Percentiles rank a stretch among this genome's conserved stretches.
Conservation (phyloP, 2,113 vertebrate species). For the Apteryx mantelli region DNA sequence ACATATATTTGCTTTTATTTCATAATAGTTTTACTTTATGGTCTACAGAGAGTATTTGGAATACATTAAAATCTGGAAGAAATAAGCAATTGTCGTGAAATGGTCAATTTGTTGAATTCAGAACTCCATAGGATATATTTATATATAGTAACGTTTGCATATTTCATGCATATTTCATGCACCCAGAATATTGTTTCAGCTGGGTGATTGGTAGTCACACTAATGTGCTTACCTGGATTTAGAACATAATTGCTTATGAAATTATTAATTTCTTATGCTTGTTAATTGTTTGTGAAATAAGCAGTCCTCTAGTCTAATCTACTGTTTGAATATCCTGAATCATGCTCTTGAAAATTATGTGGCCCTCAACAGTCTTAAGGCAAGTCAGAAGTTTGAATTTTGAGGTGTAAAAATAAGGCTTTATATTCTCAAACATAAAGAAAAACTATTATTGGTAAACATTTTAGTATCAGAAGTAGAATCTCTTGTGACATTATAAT, state of each 20-base stretch:
- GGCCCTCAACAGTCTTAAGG: not conserved
- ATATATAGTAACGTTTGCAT: not conserved
- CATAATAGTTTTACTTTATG: not conserved
- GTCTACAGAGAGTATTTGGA: not conserved
- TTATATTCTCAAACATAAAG: not conserved
- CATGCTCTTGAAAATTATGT: not conserved
- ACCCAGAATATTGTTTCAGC: not conserved
- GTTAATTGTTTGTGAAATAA: not conserved
- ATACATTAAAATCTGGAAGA: not conserved
- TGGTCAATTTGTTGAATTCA: not conserved
- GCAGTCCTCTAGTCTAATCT: not conserved
- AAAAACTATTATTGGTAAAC: not conserved
- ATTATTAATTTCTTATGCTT: not conserved
- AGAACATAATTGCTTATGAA: not conserved
- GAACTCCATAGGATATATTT: not conserved
- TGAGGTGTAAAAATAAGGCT: not conserved
- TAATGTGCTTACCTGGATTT: not conserved
- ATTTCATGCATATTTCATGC: not conserved
- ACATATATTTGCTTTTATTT: not conserved
- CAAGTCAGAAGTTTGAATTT: not conserved
- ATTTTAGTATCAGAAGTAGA: not conserved
- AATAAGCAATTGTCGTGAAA: not conserved
- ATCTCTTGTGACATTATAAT: not conserved
- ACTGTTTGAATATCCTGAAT: not conserved
- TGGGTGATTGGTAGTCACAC: not conserved